phyloP scores from a whole-genome alignment of 2,113 vertebrate species.

The Oncorhynchus mykiss region DNA sequence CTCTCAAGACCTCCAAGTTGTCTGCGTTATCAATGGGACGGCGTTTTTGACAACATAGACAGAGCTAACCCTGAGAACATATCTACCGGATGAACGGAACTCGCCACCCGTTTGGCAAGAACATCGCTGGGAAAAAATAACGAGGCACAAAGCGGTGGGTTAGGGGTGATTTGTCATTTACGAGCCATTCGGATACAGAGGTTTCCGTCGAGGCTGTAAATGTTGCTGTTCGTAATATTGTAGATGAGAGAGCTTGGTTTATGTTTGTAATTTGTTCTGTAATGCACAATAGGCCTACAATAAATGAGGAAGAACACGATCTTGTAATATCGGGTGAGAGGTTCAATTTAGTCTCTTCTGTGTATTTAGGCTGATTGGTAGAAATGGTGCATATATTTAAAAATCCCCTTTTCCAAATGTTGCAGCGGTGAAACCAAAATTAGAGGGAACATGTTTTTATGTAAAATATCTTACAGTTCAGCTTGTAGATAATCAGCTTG shows the following conservation, averaged over 20 bases:
- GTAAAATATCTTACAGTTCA: no score
- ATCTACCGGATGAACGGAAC: conserved; percentile 70
- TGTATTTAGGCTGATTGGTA: no score
- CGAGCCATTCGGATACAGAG: conserved; percentile 49
- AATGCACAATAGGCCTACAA: background rate
- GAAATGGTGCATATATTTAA: no score
- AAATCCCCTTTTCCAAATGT: no score
- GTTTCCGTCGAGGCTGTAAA: conserved; percentile 36
- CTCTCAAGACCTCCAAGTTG: conserved; percentile 38
- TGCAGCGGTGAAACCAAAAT: no score
- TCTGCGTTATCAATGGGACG: conserved; percentile 67
- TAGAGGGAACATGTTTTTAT: no score
- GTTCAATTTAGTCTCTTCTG: conserved; percentile 3
- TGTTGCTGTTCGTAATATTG: background rate
- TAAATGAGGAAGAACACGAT: background rate
- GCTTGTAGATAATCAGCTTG: no score
- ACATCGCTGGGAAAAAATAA: conserved; percentile 61
- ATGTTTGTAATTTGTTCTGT: background rate
- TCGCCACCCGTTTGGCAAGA: conserved; percentile 60
- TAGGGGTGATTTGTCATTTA: conserved; percentile 78
- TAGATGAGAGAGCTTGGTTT: background rate
- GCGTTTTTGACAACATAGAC: conserved; percentile 59
- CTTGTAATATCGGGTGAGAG: conserved; percentile 20
- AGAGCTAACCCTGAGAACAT: conserved; percentile 70
- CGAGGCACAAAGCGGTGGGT: conserved; percentile 78